Evolutionary conservation across 2,888 invertebrate genomes (phyloP).

Genomic region (Marronus borbonicus): DNA sequence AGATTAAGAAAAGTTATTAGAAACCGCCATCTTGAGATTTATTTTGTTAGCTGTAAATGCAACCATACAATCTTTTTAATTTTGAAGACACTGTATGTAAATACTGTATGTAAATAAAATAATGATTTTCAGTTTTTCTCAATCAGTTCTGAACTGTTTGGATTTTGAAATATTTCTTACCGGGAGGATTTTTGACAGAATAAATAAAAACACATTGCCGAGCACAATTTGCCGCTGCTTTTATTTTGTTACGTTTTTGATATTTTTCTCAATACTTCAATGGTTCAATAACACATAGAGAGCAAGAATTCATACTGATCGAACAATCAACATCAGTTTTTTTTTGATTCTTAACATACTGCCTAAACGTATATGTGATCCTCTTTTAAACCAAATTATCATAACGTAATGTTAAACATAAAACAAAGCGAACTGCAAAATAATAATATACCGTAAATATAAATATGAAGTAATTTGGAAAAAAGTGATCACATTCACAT

Average conservation of each 20-base stretch:
- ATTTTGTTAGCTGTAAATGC: too few relatives aligned
- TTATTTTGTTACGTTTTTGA: conserved; percentile 58
- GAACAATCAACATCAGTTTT: conserved; percentile 54
- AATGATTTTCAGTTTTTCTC: too few relatives aligned
- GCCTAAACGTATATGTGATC: conserved; percentile 54
- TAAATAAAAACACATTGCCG: conserved; percentile 7
- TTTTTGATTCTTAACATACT: conserved; percentile 56
- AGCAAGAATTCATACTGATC: conserved; percentile 59
- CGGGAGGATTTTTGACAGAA: not conserved
- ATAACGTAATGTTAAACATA: not conserved
- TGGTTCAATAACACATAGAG: conserved; percentile 61
- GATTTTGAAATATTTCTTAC: too few relatives aligned
- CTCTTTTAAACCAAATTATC: conserved; percentile 31
- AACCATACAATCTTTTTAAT: too few relatives aligned
- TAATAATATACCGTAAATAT: not conserved
- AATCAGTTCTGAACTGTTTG: too few relatives aligned
- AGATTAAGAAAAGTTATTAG: too few relatives aligned
- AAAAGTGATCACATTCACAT: conserved; percentile 56
- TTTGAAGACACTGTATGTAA: too few relatives aligned
- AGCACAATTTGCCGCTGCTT: conserved; percentile 49
- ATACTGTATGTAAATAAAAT: too few relatives aligned
- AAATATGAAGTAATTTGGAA: conserved; percentile 28
- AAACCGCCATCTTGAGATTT: too few relatives aligned
- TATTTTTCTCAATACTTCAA: conserved; percentile 59
- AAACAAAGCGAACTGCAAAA: conserved; percentile 6